These are phyloP conservation scores for Disparrhopalites patrizii DNA, from an alignment of 2,888 invertebrate genomes.

Conservation along the genomic window DNA sequence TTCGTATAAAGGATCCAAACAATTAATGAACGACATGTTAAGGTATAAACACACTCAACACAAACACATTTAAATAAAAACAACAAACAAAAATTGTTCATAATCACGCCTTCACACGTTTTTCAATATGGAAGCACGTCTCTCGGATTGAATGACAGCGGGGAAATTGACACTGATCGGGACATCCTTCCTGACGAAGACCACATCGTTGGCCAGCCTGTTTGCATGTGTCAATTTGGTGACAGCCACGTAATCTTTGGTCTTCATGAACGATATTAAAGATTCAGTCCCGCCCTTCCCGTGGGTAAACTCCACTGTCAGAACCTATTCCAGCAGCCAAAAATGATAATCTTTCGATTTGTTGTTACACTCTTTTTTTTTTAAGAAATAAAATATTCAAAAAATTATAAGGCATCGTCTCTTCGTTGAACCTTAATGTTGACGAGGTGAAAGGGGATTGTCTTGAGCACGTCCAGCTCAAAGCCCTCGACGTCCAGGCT, in stretches of 20 bases:
- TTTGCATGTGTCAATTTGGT: constrained; percentile 41
- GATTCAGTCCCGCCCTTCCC: constrained; percentile 44
- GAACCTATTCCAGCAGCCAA: not conserved
- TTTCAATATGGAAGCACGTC: too few relatives aligned
- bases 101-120: too few relatives aligned
- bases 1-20: too few relatives aligned
- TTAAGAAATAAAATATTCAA: too few relatives aligned
- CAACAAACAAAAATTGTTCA: too few relatives aligned
- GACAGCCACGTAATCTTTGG: constrained; percentile 43
- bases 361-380: too few relatives aligned
- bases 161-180: not conserved
- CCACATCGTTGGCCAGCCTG: constrained; percentile 49
- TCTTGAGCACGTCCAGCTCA: constrained; percentile 51
- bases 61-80: too few relatives aligned
- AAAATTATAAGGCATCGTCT: too few relatives aligned
- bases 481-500: constrained; percentile 53
- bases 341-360: too few relatives aligned
- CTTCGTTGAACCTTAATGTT: constrained; percentile 49
- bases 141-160: too few relatives aligned
- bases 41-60: too few relatives aligned
- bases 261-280: constrained; percentile 44
- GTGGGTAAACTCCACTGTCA: constrained; percentile 49
- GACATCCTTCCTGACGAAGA: constrained; percentile 38
- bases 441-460: constrained; percentile 52
- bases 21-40: too few relatives aligned